Evolutionary conservation across 2,113 vertebrate genomes (phyloP).

Genomic region (Thymallus thymallus): DNA sequence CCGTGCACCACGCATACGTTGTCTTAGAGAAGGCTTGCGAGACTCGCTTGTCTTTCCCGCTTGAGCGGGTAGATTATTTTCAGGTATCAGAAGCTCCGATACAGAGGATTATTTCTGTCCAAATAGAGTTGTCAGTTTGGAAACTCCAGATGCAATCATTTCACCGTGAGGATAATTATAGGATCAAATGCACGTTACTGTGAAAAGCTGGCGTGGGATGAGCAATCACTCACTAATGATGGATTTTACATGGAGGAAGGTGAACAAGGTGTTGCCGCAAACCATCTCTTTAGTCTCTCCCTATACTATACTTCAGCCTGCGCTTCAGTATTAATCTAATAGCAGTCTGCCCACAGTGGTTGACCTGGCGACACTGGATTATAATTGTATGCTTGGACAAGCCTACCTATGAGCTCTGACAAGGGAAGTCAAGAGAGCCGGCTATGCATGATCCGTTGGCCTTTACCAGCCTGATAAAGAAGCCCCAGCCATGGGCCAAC

Average conservation of each 20-base stretch:
- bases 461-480: neutral
- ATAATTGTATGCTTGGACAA: conserved; percentile 1
- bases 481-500: neutral
- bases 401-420: neutral
- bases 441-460: neutral
- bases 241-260: conserved; percentile 68
- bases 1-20: neutral
- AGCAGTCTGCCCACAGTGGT: neutral
- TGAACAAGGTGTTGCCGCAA: conserved; percentile 53
- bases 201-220: conserved; percentile 58
- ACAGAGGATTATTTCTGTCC: conserved; percentile 76
- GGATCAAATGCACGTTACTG: conserved; percentile 65
- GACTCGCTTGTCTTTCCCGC: conserved; percentile 53
- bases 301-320: neutral
- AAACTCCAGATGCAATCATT: conserved; percentile 74
- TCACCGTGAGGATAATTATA: conserved; percentile 70
- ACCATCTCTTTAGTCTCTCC: neutral
- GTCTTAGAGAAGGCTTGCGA: conserved; percentile 16
- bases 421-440: neutral
- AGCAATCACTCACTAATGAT: conserved; percentile 73
- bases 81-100: conserved; percentile 70
- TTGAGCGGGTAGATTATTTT: conserved; percentile 73
- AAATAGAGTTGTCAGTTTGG: conserved; percentile 79
- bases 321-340: too few species aligned
- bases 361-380: neutral